A percentile compares a stretch with the other conserved stretches of the same genome.
Evolutionary conservation across 2,888 invertebrate genomes (phyloP).

Genomic region (Drosophila mimetica): DNA sequence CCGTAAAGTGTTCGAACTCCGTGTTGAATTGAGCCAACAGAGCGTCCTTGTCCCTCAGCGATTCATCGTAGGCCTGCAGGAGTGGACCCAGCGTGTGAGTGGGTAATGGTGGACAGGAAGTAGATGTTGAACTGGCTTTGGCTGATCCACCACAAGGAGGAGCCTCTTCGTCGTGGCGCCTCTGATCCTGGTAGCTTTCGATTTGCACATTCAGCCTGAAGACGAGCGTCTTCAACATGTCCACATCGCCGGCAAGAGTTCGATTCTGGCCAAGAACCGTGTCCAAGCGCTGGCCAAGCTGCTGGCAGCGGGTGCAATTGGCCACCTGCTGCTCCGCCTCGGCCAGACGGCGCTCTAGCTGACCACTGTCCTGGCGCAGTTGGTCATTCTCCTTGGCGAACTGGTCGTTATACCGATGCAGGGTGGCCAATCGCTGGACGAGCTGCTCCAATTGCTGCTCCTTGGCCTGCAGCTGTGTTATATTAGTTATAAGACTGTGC

Average conservation of each 20-base stretch:
- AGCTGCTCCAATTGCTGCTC: slow-evolving; percentile 87
- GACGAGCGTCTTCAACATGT: slow-evolving; percentile 90
- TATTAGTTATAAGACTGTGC: not conserved
- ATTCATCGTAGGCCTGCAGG: slow-evolving; percentile 92
- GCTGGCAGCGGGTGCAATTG: slow-evolving; percentile 81
- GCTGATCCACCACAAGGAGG: not conserved
- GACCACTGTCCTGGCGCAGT: slow-evolving; percentile 85
- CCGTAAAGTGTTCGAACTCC: slow-evolving; percentile 89
- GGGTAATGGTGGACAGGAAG: slow-evolving; percentile 53
- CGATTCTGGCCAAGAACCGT: slow-evolving; percentile 85
- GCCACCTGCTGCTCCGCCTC: slow-evolving; percentile 77
- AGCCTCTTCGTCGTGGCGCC: slow-evolving; percentile 56
- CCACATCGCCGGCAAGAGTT: slow-evolving; percentile 88
- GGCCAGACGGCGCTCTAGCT: slow-evolving; percentile 86
- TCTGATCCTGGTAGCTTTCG: slow-evolving; percentile 90
- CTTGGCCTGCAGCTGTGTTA: slow-evolving; percentile 86
- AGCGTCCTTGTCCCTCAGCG: slow-evolving; percentile 90
- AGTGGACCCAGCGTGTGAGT: slow-evolving; percentile 86
- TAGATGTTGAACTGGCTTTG: not conserved
- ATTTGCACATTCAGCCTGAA: slow-evolving; percentile 91
- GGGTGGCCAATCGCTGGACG: slow-evolving; percentile 86
- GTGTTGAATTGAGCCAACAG: slow-evolving; percentile 89
- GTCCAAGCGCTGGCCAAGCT: slow-evolving; percentile 60
- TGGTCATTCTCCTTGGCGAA: slow-evolving; percentile 87
- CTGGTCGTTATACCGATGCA: slow-evolving; percentile 87